Percentiles rank a stretch among this genome's conserved stretches.
These are phyloP conservation scores for Rhimphoctona megacephalus DNA, from an alignment of 2,888 invertebrate species.

Conservation along the genomic window DNA sequence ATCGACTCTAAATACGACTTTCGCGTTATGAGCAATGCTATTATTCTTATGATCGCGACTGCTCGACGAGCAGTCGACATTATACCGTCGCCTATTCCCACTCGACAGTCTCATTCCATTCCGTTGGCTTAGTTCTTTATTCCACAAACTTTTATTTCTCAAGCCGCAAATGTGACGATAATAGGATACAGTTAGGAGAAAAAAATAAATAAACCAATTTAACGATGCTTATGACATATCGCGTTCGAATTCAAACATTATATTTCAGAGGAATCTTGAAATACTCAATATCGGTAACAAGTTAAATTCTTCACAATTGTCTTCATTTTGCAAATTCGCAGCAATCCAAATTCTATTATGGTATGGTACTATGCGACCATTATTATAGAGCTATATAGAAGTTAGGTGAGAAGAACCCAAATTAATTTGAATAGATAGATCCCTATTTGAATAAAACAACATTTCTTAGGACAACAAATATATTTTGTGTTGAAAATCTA, in stretches of 20 bases:
- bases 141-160: neutral
- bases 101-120: slow-evolving; percentile 25
- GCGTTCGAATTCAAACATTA: neutral
- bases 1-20: slow-evolving; percentile 52
- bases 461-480: neutral
- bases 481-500: neutral
- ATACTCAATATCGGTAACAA: neutral
- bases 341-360: neutral
- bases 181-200: neutral
- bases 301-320: neutral
- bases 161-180: neutral
- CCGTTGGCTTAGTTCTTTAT: neutral
- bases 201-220: neutral
- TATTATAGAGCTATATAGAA: neutral
- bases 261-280: neutral
- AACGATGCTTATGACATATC: neutral
- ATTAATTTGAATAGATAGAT: neutral
- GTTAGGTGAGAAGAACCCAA: neutral
- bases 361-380: too few species aligned
- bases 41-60: slow-evolving; percentile 51
- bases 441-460: too few species aligned
- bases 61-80: neutral
- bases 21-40: slow-evolving; percentile 41
- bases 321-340: neutral
- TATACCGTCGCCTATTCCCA: neutral